A percentile compares a stretch with the other conserved stretches of the same genome.
These are phyloP conservation scores for Gymnocephalus cernua DNA, from an alignment of 2,113 vertebrate species.

Conservation along the genomic window DNA sequence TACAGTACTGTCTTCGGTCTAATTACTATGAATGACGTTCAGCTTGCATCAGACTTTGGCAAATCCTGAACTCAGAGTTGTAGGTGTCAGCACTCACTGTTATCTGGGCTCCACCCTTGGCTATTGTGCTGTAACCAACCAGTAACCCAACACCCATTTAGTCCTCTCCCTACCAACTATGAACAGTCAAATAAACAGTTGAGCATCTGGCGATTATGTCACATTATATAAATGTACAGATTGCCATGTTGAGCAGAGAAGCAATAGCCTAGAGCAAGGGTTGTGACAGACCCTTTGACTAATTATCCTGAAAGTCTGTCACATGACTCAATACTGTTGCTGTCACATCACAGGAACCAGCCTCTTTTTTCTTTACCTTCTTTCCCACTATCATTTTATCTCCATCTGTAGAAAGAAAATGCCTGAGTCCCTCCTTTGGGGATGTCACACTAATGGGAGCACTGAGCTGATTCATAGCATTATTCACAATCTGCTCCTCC, in stretches of 20 bases:
- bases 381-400: neutral
- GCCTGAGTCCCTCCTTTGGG: conserved; percentile 2
- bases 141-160: neutral
- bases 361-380: neutral
- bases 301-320: neutral
- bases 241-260: conserved; percentile 16
- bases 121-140: neutral
- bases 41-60: no score
- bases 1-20: no score
- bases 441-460: conserved; percentile 49
- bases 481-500: conserved; percentile 53
- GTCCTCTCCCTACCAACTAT: neutral
- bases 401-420: neutral
- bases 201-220: neutral
- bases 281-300: neutral
- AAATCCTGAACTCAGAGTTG: no score
- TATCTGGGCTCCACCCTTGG: neutral
- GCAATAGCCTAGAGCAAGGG: neutral
- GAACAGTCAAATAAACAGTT: neutral
- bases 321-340: neutral
- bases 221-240: neutral
- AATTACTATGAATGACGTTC: no score
- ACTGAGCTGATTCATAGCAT: conserved; percentile 35
- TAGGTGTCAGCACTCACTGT: neutral
- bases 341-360: neutral